phyloP scores from a whole-genome alignment of 1,140 invertebrate species.

The Sycophaga agraensis region DNA sequence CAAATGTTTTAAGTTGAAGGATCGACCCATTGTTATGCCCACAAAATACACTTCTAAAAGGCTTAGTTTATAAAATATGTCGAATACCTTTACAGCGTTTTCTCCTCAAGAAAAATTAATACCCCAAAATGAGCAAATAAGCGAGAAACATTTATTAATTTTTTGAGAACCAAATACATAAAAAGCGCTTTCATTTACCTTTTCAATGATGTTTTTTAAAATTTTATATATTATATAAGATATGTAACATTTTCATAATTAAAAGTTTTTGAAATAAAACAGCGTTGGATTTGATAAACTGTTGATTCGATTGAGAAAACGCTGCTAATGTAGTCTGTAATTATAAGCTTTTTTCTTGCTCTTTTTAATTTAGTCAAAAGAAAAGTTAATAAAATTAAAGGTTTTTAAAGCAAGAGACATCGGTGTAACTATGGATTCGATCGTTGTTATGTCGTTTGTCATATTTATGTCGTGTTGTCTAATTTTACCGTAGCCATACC shows the following conservation, averaged over 20 bases:
- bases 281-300: neutral
- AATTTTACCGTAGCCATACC: conserved; percentile 44
- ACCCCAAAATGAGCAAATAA: neutral
- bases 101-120: neutral
- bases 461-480: conserved; percentile 50
- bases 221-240: neutral
- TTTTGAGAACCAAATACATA: no score
- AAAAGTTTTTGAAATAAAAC: conserved; percentile 5
- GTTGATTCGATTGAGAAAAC: neutral
- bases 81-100: conserved; percentile 15
- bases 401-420: conserved; percentile 22
- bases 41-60: conserved; percentile 7
- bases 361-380: conserved; percentile 18
- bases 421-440: conserved; percentile 45
- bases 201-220: conserved; percentile 11
- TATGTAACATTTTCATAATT: conserved; percentile 13
- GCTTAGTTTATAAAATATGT: conserved; percentile 4
- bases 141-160: no score
- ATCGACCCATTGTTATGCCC: conserved; percentile 42
- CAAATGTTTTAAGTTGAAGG: conserved; percentile 41
- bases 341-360: conserved; percentile 13
- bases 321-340: conserved; percentile 5
- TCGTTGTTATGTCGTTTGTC: conserved; percentile 52
- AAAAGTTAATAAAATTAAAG: conserved; percentile 20
- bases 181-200: conserved; percentile 15